These are phyloP conservation scores for Caenorhabditis sp. DNA, from an alignment of 2,888 invertebrate genomes.

Conservation along the genomic window DNA sequence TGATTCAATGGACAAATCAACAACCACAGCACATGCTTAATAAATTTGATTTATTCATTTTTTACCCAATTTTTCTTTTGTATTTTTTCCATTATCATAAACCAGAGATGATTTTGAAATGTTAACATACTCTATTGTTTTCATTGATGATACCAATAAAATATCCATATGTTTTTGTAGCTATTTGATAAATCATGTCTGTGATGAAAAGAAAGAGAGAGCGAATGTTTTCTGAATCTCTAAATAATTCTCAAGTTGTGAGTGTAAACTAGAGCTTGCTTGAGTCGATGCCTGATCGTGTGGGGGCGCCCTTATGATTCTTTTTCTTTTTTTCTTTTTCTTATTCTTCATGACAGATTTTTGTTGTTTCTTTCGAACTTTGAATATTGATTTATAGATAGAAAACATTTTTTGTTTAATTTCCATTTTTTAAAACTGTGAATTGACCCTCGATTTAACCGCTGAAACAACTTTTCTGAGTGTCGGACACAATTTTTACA, in stretches of 20 bases:
- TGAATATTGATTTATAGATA: neutral
- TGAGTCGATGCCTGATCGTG: slow-evolving; percentile 28
- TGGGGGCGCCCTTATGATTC: slow-evolving; percentile 46
- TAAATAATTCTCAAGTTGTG: slow-evolving; percentile 5
- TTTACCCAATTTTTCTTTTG: slow-evolving; percentile 27
- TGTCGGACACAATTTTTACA: no score
- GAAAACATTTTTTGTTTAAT: neutral
- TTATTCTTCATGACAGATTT: slow-evolving; percentile 2
- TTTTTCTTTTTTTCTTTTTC: slow-evolving; percentile 5
- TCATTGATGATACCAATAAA: neutral
- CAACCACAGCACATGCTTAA: neutral
- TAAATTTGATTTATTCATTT: slow-evolving; percentile 10
- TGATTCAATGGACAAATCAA: neutral
- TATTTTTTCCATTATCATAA: neutral
- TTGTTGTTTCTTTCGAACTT: neutral
- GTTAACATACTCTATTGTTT: slow-evolving; percentile 8
- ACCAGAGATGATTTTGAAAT: neutral
- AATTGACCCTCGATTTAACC: no score
- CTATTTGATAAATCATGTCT: neutral
- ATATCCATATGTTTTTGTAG: neutral
- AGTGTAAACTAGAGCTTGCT: slow-evolving; percentile 36
- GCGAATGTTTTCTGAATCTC: neutral
- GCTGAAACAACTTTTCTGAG: no score
- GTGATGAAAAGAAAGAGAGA: slow-evolving; percentile 8
- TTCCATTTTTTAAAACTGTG: no score